phyloP scores from a whole-genome alignment of 2,888 invertebrate genomes.

The Leistus spinibarbis region DNA sequence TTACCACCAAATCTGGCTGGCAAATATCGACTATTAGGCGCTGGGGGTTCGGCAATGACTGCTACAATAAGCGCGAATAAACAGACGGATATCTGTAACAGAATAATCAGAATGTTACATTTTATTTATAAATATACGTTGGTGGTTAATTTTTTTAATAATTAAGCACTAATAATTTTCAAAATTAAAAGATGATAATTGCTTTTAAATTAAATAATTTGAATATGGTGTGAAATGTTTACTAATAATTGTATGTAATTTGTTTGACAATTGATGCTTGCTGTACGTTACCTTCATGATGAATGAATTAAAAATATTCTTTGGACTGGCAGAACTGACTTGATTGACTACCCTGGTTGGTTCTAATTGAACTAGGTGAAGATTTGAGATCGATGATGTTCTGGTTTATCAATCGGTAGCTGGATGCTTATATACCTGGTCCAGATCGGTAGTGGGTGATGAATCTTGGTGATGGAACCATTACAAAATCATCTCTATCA shows the following conservation, averaged over 20 bases:
- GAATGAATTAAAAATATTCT: background rate
- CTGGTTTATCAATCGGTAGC: slow-evolving; percentile 24
- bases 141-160: no score
- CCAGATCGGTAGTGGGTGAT: slow-evolving; percentile 38
- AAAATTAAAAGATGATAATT: no score
- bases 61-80: slow-evolving; percentile 23
- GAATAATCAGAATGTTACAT: background rate
- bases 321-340: background rate
- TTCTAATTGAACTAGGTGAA: slow-evolving; percentile 14
- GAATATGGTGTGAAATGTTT: background rate
- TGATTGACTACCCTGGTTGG: background rate
- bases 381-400: slow-evolving; percentile 19
- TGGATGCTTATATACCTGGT: slow-evolving; percentile 25
- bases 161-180: no score
- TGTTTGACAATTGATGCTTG: no score
- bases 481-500: slow-evolving; percentile 11
- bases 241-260: no score
- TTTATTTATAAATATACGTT: background rate
- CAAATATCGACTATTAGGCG: slow-evolving; percentile 20
- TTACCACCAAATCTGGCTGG: slow-evolving; percentile 40
- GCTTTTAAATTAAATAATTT: background rate
- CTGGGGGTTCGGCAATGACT: slow-evolving; percentile 32
- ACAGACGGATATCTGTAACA: slow-evolving; percentile 24
- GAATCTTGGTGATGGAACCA: slow-evolving; percentile 31
- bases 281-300: background rate